Percentiles rank a stretch among this genome's conserved stretches.
These are phyloP conservation scores for Microctonus aethiopoides DNA, from an alignment of 2,888 invertebrate genomes.

Conservation along the genomic window DNA sequence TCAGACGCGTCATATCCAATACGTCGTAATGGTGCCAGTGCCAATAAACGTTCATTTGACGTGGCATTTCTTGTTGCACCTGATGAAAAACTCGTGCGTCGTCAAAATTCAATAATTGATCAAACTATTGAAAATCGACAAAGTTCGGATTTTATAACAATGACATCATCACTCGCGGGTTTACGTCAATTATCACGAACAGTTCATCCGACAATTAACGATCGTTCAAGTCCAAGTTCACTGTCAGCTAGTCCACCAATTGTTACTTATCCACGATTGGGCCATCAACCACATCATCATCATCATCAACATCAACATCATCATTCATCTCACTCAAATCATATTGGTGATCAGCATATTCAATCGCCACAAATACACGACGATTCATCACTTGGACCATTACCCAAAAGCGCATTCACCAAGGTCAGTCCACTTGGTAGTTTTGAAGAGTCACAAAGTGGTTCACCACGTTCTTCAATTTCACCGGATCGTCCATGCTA, in stretches of 20 bases:
- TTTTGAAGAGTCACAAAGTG: constrained; percentile 53
- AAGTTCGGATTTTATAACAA: constrained; percentile 11
- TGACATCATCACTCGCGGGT: constrained; percentile 5
- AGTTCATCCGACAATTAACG: constrained; percentile 6
- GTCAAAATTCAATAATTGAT: constrained; percentile 65
- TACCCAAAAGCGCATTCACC: constrained; percentile 82
- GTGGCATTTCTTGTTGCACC: constrained; percentile 91
- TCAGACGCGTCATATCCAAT: constrained; percentile 62
- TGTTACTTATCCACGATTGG: constrained; percentile 18
- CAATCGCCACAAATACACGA: constrained; percentile 15
- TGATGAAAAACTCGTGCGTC: constrained; percentile 81
- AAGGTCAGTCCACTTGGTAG: constrained; percentile 73
- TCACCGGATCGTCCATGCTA: constrained; percentile 83
- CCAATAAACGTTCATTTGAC: constrained; percentile 85
- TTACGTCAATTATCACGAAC: constrained; percentile 4
- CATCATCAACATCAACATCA: background rate
- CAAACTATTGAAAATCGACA: constrained; percentile 61
- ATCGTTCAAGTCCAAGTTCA: constrained; percentile 22
- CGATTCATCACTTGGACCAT: constrained; percentile 19
- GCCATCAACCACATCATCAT: background rate
- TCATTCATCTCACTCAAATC: background rate
- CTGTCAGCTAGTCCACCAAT: constrained; percentile 16
- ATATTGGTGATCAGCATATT: constrained; percentile 7
- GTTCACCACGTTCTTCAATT: constrained; percentile 78
- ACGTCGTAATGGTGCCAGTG: constrained; percentile 64